Base-by-base conservation (phyloP, 1,140 invertebrate species). In the Asobara japonica region DNA sequence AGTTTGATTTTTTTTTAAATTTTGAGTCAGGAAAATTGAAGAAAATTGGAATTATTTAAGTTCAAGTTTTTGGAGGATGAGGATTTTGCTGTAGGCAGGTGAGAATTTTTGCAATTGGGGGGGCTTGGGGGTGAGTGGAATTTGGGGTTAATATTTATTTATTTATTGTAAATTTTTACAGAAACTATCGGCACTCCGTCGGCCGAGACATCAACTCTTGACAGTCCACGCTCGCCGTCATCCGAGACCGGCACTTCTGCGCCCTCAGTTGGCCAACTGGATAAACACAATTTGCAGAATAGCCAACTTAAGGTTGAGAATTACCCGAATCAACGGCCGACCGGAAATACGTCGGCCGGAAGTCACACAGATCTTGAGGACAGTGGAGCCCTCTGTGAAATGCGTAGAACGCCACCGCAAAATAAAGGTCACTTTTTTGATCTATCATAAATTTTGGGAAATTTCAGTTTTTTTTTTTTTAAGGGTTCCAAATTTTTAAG, bases 391-490 rank as follows among this genome's bases (percentile, higher is more conserved):
- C 76, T 77, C 78, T 86, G 80, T 86, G 86, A 87, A 71, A 88
- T 88, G 86, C 84, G 86, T 76, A 86, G 83, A 56, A 86, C 85
- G 84, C 83, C 84, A 83, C 83, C 83, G 74, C 83, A 85, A 75
- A 85, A 85, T 81, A 86, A 87, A 86, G 81, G 86, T 87, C 64
- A 80, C 72, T 73, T 20, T 45, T 56, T 56, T 56, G 11, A 56
- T 45, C 7, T 31, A 30, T 62, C 22, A 20, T 27, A n/a, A n/a
- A 25, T 69, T 51, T 27, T 56, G 22, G 48, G 16, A 22, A 2
- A 18, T 51, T 18, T 29, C 25, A 29, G 16, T 56, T 30, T 36
- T n/a, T 65, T n/a, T n/a, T n/a, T n/a, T n/a, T n/a, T n/a, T n/a
- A n/a, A n/a, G n/a, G n/a, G n/a, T n/a, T n/a, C n/a, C n/a, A n/a